Percentiles rank a stretch among this genome's conserved stretches.
Conservation (phyloP, 2,797 vertebrate genomes). For the Betta splendens region DNA sequence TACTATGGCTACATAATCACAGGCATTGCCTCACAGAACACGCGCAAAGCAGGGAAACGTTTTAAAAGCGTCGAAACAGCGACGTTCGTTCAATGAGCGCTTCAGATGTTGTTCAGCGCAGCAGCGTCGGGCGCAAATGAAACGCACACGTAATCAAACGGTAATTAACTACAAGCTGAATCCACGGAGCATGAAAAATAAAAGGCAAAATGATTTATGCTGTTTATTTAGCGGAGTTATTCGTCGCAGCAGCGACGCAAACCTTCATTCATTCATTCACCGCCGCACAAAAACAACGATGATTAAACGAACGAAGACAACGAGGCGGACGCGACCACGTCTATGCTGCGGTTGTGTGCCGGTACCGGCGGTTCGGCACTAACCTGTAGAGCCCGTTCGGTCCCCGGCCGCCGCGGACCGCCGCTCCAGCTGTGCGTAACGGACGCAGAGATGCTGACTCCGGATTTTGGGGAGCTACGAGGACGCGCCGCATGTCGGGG, state of each 20-base stretch:
- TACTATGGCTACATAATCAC: slow-evolving; percentile 82
- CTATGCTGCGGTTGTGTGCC: neutral
- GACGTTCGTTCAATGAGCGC: neutral
- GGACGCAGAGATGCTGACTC: slow-evolving; percentile 75
- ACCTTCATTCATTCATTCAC: neutral
- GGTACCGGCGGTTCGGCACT: slow-evolving; percentile 9
- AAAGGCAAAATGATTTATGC: neutral
- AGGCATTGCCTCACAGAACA: slow-evolving; percentile 42
- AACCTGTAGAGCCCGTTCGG: slow-evolving; percentile 52
- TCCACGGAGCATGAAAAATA: neutral
- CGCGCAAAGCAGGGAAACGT: slow-evolving; percentile 5
- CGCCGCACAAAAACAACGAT: no score
- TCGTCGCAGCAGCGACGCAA: neutral
- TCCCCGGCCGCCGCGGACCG: slow-evolving; percentile 25
- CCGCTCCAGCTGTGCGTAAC: slow-evolving; percentile 72
- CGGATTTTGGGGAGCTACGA: slow-evolving; percentile 72
- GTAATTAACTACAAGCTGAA: slow-evolving; percentile 1
- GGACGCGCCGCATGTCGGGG: slow-evolving; percentile 78
- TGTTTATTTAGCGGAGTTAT: neutral
- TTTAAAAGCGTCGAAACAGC: neutral
- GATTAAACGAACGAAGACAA: no score
- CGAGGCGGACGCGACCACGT: neutral
- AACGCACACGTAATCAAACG: slow-evolving; percentile 19
- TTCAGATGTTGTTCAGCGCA: neutral
- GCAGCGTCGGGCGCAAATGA: slow-evolving; percentile 2